Conservation (phyloP, 2,113 vertebrate genomes). For the Oreamnos americanus region DNA sequence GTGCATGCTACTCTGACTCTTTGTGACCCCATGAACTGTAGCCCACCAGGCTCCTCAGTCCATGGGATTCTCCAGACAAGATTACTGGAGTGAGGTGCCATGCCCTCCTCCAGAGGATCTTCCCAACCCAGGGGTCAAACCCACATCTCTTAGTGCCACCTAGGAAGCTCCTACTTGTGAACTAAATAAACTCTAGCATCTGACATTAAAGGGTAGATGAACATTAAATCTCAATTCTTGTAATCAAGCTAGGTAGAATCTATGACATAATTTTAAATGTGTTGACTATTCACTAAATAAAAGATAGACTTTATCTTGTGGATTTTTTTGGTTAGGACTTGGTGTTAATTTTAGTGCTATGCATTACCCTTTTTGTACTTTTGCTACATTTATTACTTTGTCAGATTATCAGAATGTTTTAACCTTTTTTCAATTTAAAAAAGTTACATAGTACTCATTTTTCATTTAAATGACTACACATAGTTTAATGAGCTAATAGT, state of each 20-base stretch:
- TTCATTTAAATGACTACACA: conserved; percentile 44
- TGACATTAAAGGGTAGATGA: conserved; percentile 26
- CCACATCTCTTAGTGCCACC: background rate
- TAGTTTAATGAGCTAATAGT: conserved; percentile 57
- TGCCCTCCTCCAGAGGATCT: background rate
- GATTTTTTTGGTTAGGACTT: background rate
- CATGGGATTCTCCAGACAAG: background rate
- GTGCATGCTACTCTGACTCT: background rate
- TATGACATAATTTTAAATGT: conserved; percentile 16
- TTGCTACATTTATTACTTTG: background rate
- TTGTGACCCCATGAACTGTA: background rate
- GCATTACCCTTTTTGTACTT: background rate
- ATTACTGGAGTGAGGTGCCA: background rate
- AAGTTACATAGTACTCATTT: conserved; percentile 39
- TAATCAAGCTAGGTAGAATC: background rate
- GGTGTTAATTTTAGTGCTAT: background rate
- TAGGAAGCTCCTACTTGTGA: background rate
- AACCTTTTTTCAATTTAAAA: conserved; percentile 52
- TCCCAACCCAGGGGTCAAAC: background rate
- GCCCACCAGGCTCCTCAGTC: background rate
- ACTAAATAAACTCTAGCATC: background rate
- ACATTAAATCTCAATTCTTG: background rate
- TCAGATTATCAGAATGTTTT: conserved; percentile 52
- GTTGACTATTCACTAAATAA: background rate
- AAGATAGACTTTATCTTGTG: background rate